Base-by-base conservation (phyloP, 2,888 invertebrate species). In the Netelia fuscicornis region DNA sequence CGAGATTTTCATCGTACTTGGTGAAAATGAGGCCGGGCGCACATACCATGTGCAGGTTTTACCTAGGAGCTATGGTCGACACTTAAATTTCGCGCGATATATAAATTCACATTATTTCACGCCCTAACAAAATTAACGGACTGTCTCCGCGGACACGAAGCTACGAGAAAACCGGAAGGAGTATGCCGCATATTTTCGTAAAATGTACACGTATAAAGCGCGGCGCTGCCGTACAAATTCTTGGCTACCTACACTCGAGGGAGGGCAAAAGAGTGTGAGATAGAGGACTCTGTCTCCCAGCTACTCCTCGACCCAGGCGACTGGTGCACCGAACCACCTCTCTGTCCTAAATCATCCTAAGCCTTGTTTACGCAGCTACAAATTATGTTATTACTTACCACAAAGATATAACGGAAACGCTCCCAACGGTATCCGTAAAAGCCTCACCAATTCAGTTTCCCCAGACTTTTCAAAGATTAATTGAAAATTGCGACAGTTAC, bases 361-460 rank as follows among this genome's bases (percentile, higher is more conserved):
- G 89, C 89, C 90, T 90, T 91, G 91, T 90, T 92, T 92, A 92
- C 90, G 90, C 90, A 89, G 89, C 91, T 90, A 90, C 90, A 88
- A 91, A 90, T 92, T 91, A 89, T 89, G 90, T 90, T 91, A 91
- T 91, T 91, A 91, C 90, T 90, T 88, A 87, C 87, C 86, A n/a
- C 64, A 52, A 44, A 67, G 64, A 48, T 67, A 25, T 9, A 30
- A 70, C 54, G 70, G 17, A 67, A 48, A 76, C 42, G 65, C 9
- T 64, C 37, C 44, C 17, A 37, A 68, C 37, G 0, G 42, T 72
- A 58, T 30, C 58, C 70, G 62, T 72, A 52, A 68, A 68, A 81
- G 67, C 68, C 58, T 78, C 48, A 68, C 48, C 42, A 62, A 75
- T 62, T 68, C 52, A 17, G 62, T 30, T 56, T 54, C 23, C 25